Percentiles rank a stretch among this genome's conserved stretches.
Evolutionary conservation across 2,797 vertebrate genomes (phyloP).

Genomic region (Parauchenoglanis punctatus): DNA sequence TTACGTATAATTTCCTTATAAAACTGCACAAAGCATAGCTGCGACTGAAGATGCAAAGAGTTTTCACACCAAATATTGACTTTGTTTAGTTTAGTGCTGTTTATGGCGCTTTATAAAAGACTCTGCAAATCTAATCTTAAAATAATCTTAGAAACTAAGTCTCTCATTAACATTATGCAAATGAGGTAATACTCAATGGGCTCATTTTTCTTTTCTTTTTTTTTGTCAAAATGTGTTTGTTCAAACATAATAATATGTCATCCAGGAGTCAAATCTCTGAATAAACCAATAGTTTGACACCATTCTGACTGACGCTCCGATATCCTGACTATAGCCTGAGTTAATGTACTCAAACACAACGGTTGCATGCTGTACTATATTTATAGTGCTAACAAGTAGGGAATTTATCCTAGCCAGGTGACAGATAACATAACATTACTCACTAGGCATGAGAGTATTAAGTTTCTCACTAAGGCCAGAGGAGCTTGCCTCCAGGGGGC

Average conservation of each 20-base stretch:
- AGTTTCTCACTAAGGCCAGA: constrained; percentile 67
- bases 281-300: neutral
- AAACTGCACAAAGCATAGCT: neutral
- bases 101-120: neutral
- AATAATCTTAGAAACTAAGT: neutral
- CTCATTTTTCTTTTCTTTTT: neutral
- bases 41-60: too few species aligned
- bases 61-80: neutral
- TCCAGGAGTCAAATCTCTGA: neutral
- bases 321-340: neutral
- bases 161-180: neutral
- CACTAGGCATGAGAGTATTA: constrained; percentile 32
- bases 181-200: neutral
- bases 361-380: constrained; percentile 2
- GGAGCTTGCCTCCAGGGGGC: constrained; percentile 62
- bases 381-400: constrained; percentile 2
- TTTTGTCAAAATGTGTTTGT: neutral
- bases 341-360: neutral
- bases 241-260: neutral
- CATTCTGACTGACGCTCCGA: neutral
- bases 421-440: constrained; percentile 33
- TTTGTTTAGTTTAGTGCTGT: neutral
- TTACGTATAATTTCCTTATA: neutral
- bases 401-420: constrained; percentile 6
- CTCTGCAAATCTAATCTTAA: neutral